Evolutionary conservation across 2,113 vertebrate genomes (phyloP), one percentile per base, ranked within the genome.

Genomic region (Anguilla japonica): DNA sequence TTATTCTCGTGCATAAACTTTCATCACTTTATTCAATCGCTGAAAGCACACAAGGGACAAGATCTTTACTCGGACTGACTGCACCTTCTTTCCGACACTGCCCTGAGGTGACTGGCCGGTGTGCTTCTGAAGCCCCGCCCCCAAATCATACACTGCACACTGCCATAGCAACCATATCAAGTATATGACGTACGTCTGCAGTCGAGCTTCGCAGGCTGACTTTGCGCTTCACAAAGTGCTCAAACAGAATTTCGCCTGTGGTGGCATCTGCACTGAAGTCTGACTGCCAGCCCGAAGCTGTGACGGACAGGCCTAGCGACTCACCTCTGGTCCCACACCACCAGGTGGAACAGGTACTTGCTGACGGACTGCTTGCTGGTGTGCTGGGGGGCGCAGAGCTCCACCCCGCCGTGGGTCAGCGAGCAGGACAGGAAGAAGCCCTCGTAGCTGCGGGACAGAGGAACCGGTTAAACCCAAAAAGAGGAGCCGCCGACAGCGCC

Each of bases 301-400:
- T n/a, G 3, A 71, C 26, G 3, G 63, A 41, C 60, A n/a, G 39
- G 13, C 41, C 26, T 4, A 40, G 40, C 57, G 2, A 84, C 96
- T 96, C 95, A 99, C 98, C 98, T 97, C 92, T 99, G 98, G 94
- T 99, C 98, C 98, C 98, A 99, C 81, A 98, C 95, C 93, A 99
- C 97, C 93, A 99, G 97, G 92, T 99, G 98, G 91, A 99, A 99
- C 90, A 99, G 96, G 94, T 98, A 98, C 91, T 99, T 99, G 96
- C 96, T 96, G 90, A 98, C 97, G 0, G 95, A 92, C 91, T 97
- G 96, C 86, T 96, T 97, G 89, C 96, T 96, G 89, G 98, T 99
- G 93, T 97, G 97, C 89, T 97, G 96, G 0, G 98, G 97, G 15
- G 96, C 96, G 82, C 97, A 99, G 15, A 99, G 96, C 92, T 98